Evolutionary conservation across 37 sponge, comb jelly and placozoan genomes (phyloP).

Genomic region (Chondrosia reniformis): DNA sequence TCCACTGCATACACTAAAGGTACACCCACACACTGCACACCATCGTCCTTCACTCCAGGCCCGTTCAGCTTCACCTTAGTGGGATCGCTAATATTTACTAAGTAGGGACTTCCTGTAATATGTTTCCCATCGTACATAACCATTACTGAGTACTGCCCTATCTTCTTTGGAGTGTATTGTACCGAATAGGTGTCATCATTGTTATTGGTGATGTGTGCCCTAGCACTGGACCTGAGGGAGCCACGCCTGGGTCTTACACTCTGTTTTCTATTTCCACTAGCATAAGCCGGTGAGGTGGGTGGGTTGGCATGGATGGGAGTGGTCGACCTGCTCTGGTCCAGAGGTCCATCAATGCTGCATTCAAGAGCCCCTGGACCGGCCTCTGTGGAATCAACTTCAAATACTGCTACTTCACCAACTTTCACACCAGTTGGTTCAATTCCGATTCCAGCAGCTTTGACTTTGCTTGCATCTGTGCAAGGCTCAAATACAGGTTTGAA

Average conservation of each 20-base stretch:
- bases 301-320: neutral
- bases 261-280: neutral
- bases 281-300: neutral
- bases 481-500: conserved; percentile 74
- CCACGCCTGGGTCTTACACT: conserved; percentile 1
- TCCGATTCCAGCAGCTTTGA: conserved; percentile 89
- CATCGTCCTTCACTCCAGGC: conserved; percentile 59
- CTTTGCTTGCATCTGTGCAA: conserved; percentile 75
- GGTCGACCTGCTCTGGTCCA: neutral
- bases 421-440: conserved; percentile 72
- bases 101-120: conserved; percentile 65
- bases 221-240: conserved; percentile 27
- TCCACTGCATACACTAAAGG: conserved; percentile 65
- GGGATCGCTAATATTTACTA: conserved; percentile 76
- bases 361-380: conserved; percentile 62
- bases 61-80: conserved; percentile 47
- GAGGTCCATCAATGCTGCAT: conserved; percentile 55
- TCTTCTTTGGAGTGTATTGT: conserved; percentile 72
- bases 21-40: conserved; percentile 23
- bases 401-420: conserved; percentile 65
- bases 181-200: conserved; percentile 62
- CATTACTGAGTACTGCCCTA: conserved; percentile 69
- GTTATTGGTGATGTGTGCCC: conserved; percentile 59
- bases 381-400: conserved; percentile 74
- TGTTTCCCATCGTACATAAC: conserved; percentile 62